Evolutionary conservation across 2,113 vertebrate genomes (phyloP).

Genomic region (Chroicocephalus ridibundus): DNA sequence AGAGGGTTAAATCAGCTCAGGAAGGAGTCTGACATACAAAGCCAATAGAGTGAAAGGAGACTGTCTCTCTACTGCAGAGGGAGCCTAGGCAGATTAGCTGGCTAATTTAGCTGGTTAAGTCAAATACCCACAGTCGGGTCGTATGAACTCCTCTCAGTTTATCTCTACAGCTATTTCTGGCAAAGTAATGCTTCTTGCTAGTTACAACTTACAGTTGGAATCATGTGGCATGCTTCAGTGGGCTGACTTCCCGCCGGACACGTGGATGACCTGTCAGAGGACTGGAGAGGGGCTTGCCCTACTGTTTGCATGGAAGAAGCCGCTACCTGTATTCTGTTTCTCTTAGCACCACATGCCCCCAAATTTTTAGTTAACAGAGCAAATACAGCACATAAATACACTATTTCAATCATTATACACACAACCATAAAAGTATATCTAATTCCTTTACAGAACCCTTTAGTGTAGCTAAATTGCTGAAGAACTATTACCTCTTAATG

Average conservation of each 20-base stretch:
- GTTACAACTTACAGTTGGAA: background rate
- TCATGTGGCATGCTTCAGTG: background rate
- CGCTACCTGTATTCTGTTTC: rapidly evolving
- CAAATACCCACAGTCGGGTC: background rate
- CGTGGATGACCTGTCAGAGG: background rate
- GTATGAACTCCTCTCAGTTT: background rate
- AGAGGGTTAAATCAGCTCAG: background rate
- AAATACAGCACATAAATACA: background rate
- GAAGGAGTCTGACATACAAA: background rate
- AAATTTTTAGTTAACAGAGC: background rate
- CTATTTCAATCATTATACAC: background rate
- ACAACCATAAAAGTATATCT: background rate
- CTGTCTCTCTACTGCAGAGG: background rate
- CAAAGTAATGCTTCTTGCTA: background rate
- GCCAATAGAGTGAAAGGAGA: background rate
- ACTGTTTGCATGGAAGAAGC: background rate
- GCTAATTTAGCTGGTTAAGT: background rate
- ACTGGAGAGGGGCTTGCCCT: background rate
- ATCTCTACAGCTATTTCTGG: slow-evolving; percentile 1
- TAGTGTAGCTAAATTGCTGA: background rate
- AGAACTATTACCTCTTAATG: background rate
- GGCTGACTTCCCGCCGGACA: background rate
- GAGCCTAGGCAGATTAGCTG: background rate
- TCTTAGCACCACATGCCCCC: background rate
- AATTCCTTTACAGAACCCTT: background rate